Base-by-base conservation (phyloP, 1,140 invertebrate species). In the Tribolium madens region DNA sequence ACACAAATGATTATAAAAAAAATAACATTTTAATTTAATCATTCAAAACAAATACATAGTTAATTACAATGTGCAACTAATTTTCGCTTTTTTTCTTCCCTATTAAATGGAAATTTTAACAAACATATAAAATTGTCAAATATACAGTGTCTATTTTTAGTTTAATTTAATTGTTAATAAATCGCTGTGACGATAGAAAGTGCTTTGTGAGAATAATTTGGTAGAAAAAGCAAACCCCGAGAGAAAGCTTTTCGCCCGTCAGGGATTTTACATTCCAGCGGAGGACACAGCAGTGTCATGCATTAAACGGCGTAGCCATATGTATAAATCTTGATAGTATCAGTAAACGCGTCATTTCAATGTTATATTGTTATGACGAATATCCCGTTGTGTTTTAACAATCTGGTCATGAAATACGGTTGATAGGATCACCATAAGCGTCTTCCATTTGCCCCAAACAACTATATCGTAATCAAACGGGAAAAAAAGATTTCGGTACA, bases 341-440 rank as follows among this genome's bases (percentile, higher is more conserved):
- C 57, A 64, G 57, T 57, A 64, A 31, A 64, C 57, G 57, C 26
- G 57, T 64, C 57, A 64, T 64, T 64, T 64, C 57, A 64, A 33
- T 33, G 57, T 64, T 50, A 50, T 50, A 50, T 50, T 50, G 48
- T 50, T 64, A 64, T 64, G 57, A 64, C 57, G 21, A 33, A 64
- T 64, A 64, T 64, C 57, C 57, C 57, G 57, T 64, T 64, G 57
- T 64, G 57, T 64, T 64, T 64, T 64, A 64, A 64, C 57, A 64
- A 64, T 64, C 57, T 64, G 18, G 21, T 64, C 57, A 64, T 64
- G 57, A 64, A 64, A 64, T 64, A 64, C 57, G 57, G n/a, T 64
- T 64, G 57, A 64, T 64, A n/a, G 57, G 21, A 33, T 64, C 57
- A n/a, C 21, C 26, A 33, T 42, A 9, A 36, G 33, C 33, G 17